Conservation (phyloP, 2,113 vertebrate genomes). For the Arothron firmamentum region DNA sequence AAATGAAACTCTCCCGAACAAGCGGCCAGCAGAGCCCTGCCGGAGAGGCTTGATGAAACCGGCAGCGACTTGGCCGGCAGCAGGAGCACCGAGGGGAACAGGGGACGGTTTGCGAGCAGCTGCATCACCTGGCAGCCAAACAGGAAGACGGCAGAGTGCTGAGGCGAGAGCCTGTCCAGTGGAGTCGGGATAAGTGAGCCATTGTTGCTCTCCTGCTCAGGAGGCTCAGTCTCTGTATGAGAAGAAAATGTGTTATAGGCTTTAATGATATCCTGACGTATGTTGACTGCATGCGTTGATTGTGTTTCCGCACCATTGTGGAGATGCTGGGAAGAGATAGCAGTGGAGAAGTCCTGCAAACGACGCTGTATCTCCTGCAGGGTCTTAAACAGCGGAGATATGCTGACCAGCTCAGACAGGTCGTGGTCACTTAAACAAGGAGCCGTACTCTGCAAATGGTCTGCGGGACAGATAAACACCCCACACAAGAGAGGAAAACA, state of each 20-base stretch:
- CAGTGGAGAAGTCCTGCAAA: constrained; percentile 56
- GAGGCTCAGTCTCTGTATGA: constrained; percentile 27
- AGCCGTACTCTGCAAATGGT: constrained; percentile 36
- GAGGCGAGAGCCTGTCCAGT: constrained; percentile 73
- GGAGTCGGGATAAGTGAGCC: constrained; percentile 65
- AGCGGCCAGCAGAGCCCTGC: constrained; percentile 48
- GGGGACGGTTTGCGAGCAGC: constrained; percentile 59
- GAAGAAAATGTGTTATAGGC: background rate
- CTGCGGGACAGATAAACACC: constrained; percentile 31
- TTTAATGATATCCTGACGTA: background rate
- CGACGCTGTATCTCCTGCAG: constrained; percentile 77
- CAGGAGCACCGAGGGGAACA: constrained; percentile 69
- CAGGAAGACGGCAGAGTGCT: constrained; percentile 73
- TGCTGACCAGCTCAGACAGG: constrained; percentile 69
- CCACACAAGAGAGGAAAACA: background rate
- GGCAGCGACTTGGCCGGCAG: constrained; percentile 74
- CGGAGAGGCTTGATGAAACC: constrained; percentile 28
- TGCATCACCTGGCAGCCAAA: constrained; percentile 77
- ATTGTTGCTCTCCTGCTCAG: constrained; percentile 26
- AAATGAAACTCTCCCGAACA: constrained; percentile 75
- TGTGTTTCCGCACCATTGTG: constrained; percentile 25
- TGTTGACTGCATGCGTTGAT: background rate
- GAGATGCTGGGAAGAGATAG: constrained; percentile 25
- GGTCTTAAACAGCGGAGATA: constrained; percentile 78
- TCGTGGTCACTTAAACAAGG: constrained; percentile 73